A percentile compares a stretch with the other conserved stretches of the same genome.
Conservation (phyloP, 2,113 vertebrate genomes). For the Rhineura floridana region DNA sequence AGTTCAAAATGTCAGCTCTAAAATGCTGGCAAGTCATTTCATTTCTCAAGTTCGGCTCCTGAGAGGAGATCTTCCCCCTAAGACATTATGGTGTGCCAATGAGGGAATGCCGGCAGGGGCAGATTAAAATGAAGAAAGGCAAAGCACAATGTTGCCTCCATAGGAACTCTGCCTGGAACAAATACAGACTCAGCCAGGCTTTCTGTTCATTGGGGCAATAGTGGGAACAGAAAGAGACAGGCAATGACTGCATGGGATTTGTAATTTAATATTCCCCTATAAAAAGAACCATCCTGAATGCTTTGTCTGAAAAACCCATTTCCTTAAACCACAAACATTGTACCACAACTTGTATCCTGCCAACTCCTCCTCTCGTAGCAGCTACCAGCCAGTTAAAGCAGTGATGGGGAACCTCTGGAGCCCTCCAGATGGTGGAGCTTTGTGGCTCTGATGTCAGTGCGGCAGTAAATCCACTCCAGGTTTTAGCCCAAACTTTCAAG, state of each 20-base stretch:
- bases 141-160: neutral
- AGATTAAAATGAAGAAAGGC: neutral
- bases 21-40: neutral
- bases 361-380: neutral
- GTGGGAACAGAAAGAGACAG: neutral
- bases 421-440: too few relatives aligned
- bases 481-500: too few relatives aligned
- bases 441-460: too few relatives aligned
- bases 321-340: conserved; percentile 19
- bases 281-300: conserved; percentile 8
- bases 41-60: neutral
- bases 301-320: conserved; percentile 35
- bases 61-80: neutral
- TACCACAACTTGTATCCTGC: neutral
- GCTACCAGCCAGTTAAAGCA: neutral
- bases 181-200: too few relatives aligned
- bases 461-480: too few relatives aligned
- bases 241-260: too few relatives aligned
- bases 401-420: too few relatives aligned
- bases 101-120: neutral
- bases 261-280: neutral
- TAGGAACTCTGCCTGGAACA: neutral
- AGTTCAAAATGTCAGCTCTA: neutral
- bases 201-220: neutral
- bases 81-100: too few relatives aligned